Evolutionary conservation across 2,888 invertebrate genomes (phyloP), one percentile per base, ranked within the genome.

Genomic region (Drosophila sordidula): DNA sequence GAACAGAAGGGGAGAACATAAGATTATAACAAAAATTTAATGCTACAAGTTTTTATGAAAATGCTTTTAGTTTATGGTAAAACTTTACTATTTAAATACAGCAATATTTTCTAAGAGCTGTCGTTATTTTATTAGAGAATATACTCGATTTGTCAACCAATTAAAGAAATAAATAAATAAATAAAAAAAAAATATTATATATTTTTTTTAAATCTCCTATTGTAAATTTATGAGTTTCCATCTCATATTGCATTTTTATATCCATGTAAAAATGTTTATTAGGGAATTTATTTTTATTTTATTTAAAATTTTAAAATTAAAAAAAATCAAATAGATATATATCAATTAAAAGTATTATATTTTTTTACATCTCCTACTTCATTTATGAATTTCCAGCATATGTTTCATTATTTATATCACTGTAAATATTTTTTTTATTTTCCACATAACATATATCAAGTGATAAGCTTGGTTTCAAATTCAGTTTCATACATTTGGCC

Each of bases 401-500:
- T 61, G 38, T 25, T 5, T 14, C 11, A 32, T 63, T 41, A 54
- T 55, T 58, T 58, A 38, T 4, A 34, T 12, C 12, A 12, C 12
- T 34, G 34, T 34, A 52, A 22, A 42, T 52, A n/a, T 42, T 52
- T 11, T 4, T 39, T 11, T 4, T 39, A 42, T 14, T 26, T 36
- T 29, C 32, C 49, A 70, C 66, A 49, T 59, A 62, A 62, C 80
- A 54, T 2, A 29, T 29, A 8, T 6, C 26, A 29, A 29, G 29
- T 9, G 9, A 29, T 29, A 29, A 29, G 8, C 51, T 65, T 25
- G 51, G 49, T 51, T 44, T 64, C 64, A 58, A 71, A 59, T 41
- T 55, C 73, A 74, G 78, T 52, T 39, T 32, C 47, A 56, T 66
- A 14, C 51, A 45, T 54, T 61, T 49, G 52, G 62, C 62, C 78